Evolutionary conservation across 1,140 invertebrate genomes (phyloP), one percentile per base, ranked within the genome.

Genomic region (Ceratosolen solmsi): DNA sequence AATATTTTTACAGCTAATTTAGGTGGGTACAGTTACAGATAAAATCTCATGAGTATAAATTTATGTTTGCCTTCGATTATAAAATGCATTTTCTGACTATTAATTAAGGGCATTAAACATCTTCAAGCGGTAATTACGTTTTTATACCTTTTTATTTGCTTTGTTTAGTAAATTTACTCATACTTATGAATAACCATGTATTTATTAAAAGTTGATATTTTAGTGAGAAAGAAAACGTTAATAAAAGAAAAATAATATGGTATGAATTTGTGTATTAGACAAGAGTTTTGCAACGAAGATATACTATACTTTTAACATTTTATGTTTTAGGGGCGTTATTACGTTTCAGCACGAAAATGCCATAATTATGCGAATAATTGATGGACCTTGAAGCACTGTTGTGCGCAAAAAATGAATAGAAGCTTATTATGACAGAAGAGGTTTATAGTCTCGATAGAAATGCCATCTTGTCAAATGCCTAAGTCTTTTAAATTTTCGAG

Each of bases 1-100:
- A 38, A 68, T 33, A 38, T n/a, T 68, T 68, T 68, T 38, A 68
- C 63, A 68, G 36, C 33, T 68, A 68, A 33, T 36, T 68, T 38
- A 68, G 5, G 36, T 9, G 63, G 63, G 17, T 68, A 68, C 63
- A 65, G 63, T 65, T 65, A 65, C 58, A 60, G 27, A 60, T 60
- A 60, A 30, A 68, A 38, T 38, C 63, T 68, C 20, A 0, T 1
- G n/a, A 38, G 36, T 68, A 38, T 68, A 68, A 68, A 68, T 68
- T 68, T 20, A 68, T 22, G 38, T 38, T 17, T 68, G 33, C 33
- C 30, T 68, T 68, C 33, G 36, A 68, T 68, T 68, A 68, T 38
- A 68, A 68, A 38, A n/a, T 5, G 20, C 38, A 68, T 68, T 38
- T 9, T 38, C 36, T n/a, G 15, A 38, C 33, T 68, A 68, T 68